Percentiles rank a stretch among this genome's conserved stretches.
Conservation (phyloP, 2,888 invertebrate genomes). For the Conus canariensis region DNA sequence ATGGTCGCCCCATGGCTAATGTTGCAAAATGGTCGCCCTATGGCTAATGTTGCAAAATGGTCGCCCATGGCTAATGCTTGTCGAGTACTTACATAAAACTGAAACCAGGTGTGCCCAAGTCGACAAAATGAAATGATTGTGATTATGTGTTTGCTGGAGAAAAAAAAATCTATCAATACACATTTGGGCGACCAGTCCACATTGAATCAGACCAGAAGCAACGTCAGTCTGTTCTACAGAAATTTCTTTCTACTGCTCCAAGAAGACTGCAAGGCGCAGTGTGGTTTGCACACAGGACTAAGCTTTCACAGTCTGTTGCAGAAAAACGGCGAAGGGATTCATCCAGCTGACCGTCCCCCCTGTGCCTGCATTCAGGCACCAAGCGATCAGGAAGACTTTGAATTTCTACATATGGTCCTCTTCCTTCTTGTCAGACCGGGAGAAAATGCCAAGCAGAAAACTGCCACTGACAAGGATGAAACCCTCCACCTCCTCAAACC, state of each 20-base stretch:
- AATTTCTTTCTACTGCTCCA: conserved; percentile 50
- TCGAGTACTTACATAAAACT: conserved; percentile 49
- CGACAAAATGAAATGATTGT: conserved; percentile 53
- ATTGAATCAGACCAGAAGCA: conserved; percentile 58
- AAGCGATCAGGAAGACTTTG: too few relatives aligned
- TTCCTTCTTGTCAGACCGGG: too few relatives aligned
- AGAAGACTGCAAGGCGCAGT: conserved; percentile 57
- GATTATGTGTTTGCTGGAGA: conserved; percentile 40
- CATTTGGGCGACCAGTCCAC: conserved; percentile 47
- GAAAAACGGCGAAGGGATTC: conserved; percentile 44
- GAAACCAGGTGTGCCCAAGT: conserved; percentile 58
- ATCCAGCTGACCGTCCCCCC: conserved; percentile 48
- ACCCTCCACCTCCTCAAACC: neutral
- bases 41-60: too few relatives aligned
- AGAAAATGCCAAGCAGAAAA: too few relatives aligned
- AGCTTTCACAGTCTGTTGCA: conserved; percentile 48
- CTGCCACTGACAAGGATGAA: too few relatives aligned
- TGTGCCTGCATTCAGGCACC: conserved; percentile 31
- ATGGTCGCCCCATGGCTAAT: too few relatives aligned
- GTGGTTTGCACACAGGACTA: conserved; percentile 52
- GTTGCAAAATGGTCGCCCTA: too few relatives aligned
- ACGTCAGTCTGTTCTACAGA: conserved; percentile 51
- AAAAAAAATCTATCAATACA: conserved; percentile 51
- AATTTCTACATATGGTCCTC: too few relatives aligned
- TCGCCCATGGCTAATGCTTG: conserved; percentile 43